These are phyloP conservation scores for Tiliqua scincoides DNA, from an alignment of 2,113 vertebrate genomes.

Conservation along the genomic window DNA sequence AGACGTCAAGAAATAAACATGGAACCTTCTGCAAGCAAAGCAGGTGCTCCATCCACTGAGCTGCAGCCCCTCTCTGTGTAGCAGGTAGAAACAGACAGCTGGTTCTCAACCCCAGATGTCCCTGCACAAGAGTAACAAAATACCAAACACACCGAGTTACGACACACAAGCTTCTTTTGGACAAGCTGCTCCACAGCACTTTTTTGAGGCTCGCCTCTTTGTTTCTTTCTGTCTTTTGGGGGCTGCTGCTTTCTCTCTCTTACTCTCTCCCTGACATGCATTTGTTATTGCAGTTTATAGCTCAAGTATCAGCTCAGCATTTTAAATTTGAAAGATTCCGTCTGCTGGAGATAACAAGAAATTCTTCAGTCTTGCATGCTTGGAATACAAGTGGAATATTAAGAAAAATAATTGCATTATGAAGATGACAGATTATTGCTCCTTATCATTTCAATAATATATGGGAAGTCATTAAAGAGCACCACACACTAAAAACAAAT, in stretches of 20 bases:
- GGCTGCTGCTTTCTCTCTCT: no score
- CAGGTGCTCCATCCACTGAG: no score
- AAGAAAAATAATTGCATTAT: conserved; percentile 1
- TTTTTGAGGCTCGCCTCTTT: not conserved
- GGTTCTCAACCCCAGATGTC: not conserved
- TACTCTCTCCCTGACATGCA: not conserved
- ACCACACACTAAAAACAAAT: not conserved
- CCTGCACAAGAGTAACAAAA: not conserved
- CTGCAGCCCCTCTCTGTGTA: not conserved
- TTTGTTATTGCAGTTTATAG: not conserved
- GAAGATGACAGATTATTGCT: not conserved
- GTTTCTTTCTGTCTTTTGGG: not conserved
- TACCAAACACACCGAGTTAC: not conserved
- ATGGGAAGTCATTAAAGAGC: conserved; percentile 10
- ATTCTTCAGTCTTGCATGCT: not conserved
- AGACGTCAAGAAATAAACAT: no score
- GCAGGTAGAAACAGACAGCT: not conserved
- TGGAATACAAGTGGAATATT: conserved; percentile 32
- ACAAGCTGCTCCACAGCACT: not conserved
- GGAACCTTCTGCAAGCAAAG: no score
- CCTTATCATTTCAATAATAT: conserved; percentile 10
- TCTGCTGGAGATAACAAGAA: not conserved
- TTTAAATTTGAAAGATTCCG: conserved; percentile 16
- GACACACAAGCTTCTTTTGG: not conserved
- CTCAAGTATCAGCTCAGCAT: not conserved